These are phyloP conservation scores for Meandrusa payeni DNA, from an alignment of 2,888 invertebrate species.

Conservation along the genomic window DNA sequence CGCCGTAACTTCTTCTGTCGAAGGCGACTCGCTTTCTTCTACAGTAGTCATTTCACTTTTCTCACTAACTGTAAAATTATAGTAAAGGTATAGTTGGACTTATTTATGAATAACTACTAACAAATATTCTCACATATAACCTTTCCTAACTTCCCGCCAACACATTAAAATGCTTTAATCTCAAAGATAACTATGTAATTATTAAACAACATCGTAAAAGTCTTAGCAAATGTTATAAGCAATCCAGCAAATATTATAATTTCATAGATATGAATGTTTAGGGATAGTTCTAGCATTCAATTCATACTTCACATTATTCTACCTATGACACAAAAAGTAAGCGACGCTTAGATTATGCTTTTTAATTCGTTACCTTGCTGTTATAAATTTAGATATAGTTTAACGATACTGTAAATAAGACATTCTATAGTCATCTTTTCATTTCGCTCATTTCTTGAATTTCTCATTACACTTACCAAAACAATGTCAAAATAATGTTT, in stretches of 20 bases:
- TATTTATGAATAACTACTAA: neutral
- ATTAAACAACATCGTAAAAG: too few relatives aligned
- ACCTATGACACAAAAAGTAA: constrained; percentile 12
- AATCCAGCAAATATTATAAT: constrained; percentile 19
- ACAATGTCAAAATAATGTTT: constrained; percentile 54
- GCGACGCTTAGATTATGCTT: constrained; percentile 20
- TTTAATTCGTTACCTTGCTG: neutral
- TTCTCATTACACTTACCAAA: constrained; percentile 63
- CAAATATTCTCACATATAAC: constrained; percentile 28
- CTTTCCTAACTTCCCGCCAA: constrained; percentile 40
- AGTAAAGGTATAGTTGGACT: neutral
- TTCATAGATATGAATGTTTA: constrained; percentile 3
- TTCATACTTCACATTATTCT: constrained; percentile 19
- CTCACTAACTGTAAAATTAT: constrained; percentile 13
- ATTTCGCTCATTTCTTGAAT: constrained; percentile 20
- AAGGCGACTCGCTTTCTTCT: constrained; percentile 59
- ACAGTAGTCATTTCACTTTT: constrained; percentile 55
- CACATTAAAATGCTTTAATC: constrained; percentile 26
- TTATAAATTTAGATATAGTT: constrained; percentile 8
- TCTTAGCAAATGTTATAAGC: too few relatives aligned
- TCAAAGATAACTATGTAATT: constrained; percentile 7
- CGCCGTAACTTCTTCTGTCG: constrained; percentile 54
- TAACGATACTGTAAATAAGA: neutral
- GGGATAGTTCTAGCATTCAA: constrained; percentile 3
- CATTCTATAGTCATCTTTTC: constrained; percentile 11